Evolutionary conservation across 2,797 vertebrate genomes (phyloP), one percentile per base, ranked within the genome.

Genomic region (Smutsia gigantea): DNA sequence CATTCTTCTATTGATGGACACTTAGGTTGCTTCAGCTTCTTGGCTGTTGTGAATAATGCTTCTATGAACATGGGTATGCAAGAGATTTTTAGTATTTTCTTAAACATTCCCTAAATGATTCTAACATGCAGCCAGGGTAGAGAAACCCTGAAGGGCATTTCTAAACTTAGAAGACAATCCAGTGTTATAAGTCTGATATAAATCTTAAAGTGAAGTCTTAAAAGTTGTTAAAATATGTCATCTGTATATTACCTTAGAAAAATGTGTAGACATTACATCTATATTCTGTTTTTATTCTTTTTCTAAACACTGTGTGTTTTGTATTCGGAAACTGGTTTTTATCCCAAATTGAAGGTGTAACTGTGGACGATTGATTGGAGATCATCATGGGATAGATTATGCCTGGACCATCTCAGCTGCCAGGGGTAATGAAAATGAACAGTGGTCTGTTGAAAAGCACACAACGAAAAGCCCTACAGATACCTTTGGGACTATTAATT

Each of bases 401-500:
- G 87, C 74, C 79, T 98, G 99, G 98, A 98, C 87, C 57, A 87
- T 94, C 97, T 98, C 98, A 11, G 59, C 94, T 87, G 42, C 96
- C 61, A 46, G 37, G 1, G 27, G 10, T 86, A 68, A 61, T 2
- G 93, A 97, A 81, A 98, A 98, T 46, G 99, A 99, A 92, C 98
- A 99, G 53, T 99, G 99, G 99, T 99, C 99, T 81, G 98, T 99
- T 51, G 98, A 99, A 96, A 98, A 97, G 34, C 99, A 99, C 98
- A 99, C 99, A 21, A 98, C 95, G 77, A 98, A 98, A 96, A 99
- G 99, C 97, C 99, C 99, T 75, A 99, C 99, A 1, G 98, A 99
- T 51, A 99, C 99, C 7, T 99, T 99, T 89, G 99, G 99, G 86
- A 99, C 98, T 0, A 98, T 99, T 81, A 99, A 99, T 98, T 99